Evolutionary conservation across 2,888 invertebrate genomes (phyloP), one percentile per base, ranked within the genome.

Genomic region (Gandaritis pyraliata): DNA sequence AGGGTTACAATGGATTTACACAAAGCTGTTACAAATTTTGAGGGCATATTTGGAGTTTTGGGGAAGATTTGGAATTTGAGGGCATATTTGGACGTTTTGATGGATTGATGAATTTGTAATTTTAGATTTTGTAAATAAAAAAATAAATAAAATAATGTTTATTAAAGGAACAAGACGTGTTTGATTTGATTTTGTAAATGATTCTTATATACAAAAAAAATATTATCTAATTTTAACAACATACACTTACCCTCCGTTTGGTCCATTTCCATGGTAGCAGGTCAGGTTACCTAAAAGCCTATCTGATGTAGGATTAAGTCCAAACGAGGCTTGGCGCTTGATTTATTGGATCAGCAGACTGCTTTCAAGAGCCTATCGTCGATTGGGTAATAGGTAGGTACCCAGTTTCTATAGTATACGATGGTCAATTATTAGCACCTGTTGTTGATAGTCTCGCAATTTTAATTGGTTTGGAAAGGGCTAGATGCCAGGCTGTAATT

Each of bases 1-100:
- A 53, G 63, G 43, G 56, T 63, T 62, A 70, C 73, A 72, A 79
- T 74, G 68, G 68, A 59, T 72, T 74, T 69, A 75, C 74, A 71
- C 71, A 77, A 82, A 83, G 81, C 78, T 82, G 81, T 73, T 79
- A 81, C 79, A 82, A 81, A 82, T 83, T 82, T 77, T 75, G 69
- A 65, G 71, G 69, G 73, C 66, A 52, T 73, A 68, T 69, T 64
- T 65, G 60, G 55, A 66, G 59, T 65, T 66, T 57, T 55, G 55
- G 33, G 58, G 33, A 18, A 49, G 53, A 62, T 69, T 70, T 68
- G 55, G 66, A 61, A 68, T 70, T 66, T 59, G 61, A 62, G 63
- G 68, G 68, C 56, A 61, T 23, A 23, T 23, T 23, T 33, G 8
- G 33, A 10, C 10, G 23, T 51, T 59, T 71, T 78, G 80, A 80